These are phyloP conservation scores for Chloropsis cyanopogon DNA, from an alignment of 2,113 vertebrate species.

Conservation along the genomic window DNA sequence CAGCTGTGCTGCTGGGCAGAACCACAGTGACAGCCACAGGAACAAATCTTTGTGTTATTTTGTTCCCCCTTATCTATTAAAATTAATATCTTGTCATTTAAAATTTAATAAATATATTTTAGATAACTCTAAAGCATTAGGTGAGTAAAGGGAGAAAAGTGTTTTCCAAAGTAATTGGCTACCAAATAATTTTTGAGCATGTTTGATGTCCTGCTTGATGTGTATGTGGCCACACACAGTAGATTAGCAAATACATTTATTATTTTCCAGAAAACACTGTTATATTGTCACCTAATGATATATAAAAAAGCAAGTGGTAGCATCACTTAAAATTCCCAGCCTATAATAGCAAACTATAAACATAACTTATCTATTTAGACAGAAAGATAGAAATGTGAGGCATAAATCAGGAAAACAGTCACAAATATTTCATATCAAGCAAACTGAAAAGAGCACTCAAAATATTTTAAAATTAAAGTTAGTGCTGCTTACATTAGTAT, in stretches of 20 bases:
- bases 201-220: neutral
- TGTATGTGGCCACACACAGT: neutral
- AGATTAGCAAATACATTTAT: neutral
- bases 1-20: neutral
- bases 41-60: neutral
- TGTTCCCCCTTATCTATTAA: neutral
- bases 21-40: neutral
- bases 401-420: neutral
- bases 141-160: neutral
- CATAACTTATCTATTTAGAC: neutral
- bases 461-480: neutral
- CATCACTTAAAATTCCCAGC: neutral
- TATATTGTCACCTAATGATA: neutral
- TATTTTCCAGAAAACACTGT: neutral
- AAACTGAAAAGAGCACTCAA: neutral
- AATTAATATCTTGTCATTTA: neutral
- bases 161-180: neutral
- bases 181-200: neutral
- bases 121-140: neutral
- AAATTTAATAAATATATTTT: neutral
- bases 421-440: neutral
- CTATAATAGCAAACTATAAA: neutral
- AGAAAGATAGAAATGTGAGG: neutral
- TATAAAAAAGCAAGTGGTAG: neutral
- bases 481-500: neutral